These are phyloP conservation scores for Acanthosepion lycidas DNA, from an alignment of 2,888 invertebrate genomes.

Conservation along the genomic window DNA sequence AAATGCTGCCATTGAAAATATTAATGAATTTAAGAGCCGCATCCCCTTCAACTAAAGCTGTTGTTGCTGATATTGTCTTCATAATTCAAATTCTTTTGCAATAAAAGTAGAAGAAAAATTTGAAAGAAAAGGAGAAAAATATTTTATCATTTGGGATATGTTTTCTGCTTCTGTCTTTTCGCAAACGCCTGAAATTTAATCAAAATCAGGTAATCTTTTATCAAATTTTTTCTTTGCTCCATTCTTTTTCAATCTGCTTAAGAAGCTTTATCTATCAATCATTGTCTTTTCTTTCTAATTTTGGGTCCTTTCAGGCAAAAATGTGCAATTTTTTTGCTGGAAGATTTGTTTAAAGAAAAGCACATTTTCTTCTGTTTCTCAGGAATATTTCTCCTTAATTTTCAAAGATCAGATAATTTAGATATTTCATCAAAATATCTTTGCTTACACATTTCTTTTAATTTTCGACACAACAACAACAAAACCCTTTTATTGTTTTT, in stretches of 20 bases:
- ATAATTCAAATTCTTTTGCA: neutral
- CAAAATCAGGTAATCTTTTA: neutral
- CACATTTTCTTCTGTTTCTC: neutral
- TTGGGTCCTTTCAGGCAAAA: neutral
- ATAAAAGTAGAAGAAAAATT: neutral
- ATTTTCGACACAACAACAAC: neutral
- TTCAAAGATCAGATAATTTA: neutral
- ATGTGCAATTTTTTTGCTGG: neutral
- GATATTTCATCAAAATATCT: neutral
- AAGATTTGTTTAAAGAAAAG: neutral
- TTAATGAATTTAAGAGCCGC: neutral
- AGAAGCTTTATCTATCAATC: neutral
- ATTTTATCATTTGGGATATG: neutral
- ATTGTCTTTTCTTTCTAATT: neutral
- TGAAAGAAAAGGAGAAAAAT: neutral
- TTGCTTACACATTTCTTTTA: neutral
- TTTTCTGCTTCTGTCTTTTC: neutral
- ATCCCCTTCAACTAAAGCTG: slow-evolving; percentile 17
- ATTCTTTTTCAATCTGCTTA: neutral
- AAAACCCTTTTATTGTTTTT: neutral
- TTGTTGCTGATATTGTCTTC: neutral
- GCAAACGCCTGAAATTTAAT: neutral
- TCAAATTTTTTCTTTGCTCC: neutral
- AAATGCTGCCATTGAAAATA: slow-evolving; percentile 33
- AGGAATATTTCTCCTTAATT: neutral